Base-by-base conservation (phyloP, 2,113 vertebrate species). In the Guaruba guarouba region DNA sequence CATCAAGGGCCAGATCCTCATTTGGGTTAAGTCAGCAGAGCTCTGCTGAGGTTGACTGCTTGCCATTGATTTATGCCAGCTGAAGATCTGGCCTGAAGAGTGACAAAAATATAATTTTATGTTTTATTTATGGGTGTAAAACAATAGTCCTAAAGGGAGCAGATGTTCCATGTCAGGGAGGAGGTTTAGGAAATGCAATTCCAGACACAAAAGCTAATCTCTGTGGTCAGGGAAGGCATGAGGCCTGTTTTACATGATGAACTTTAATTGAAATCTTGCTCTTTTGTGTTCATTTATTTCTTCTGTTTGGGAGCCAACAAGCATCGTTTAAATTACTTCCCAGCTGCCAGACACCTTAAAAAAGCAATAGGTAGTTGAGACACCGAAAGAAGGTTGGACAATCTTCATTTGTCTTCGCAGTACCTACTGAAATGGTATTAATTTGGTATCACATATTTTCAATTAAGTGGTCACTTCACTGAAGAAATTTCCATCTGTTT, bases 81-180 rank as follows among this genome's bases (percentile, higher is more conserved):
- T 96, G 95, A 96, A 96, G 92, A 94, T 96, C 95, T 97, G 93
- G 91, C 95, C 86, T 84, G 96, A 96, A 97, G 97, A 97, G 96
- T 97, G 98, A 97, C 97, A 98, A 97, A 98, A 98, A 97, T 96
- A 96, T 98, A 97, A 98, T 97, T 92, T 97, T 97, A 96, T 98
- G 96, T 98, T 97, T 98, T 98, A 98, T 98, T 98, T 98, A 97
- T 97, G 96, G 97, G 92, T 97, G 96, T 98, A 97, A 98, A 97
- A 96, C 90, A 97, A 97, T 97, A 96, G 96, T 97, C 96, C 93
- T 96, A 51, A 31, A 95, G 95, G 93, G 96, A 98, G 95, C 94
- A 97, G 96, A 97, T 93, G 81, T 96, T 97, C 95, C 86, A 61
- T 71, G 78, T 94, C 95, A 88, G 83, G 86, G 89, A 94, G 93